Percentiles rank a stretch among this genome's conserved stretches.
phyloP scores from a whole-genome alignment of 2,113 vertebrate genomes.

The Odontesthes bonariensis region DNA sequence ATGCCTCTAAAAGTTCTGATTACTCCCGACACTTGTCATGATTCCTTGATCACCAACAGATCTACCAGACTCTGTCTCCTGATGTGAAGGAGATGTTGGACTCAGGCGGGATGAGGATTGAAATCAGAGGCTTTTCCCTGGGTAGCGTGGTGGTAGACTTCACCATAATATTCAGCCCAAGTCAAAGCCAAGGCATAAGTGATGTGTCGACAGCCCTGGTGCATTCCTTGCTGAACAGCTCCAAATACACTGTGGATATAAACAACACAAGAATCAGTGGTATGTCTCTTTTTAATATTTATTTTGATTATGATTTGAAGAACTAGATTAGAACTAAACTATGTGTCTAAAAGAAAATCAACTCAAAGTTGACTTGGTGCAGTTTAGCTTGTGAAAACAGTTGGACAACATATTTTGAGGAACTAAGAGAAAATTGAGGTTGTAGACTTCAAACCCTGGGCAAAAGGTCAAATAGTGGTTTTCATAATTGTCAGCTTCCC shows the following conservation, averaged over 20 bases:
- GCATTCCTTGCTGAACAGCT: constrained; percentile 77
- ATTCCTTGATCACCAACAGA: constrained; percentile 72
- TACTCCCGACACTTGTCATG: neutral
- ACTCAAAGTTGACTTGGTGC: too few relatives aligned
- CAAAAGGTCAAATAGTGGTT: neutral
- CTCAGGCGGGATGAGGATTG: constrained; percentile 74
- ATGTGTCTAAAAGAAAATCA: too few relatives aligned
- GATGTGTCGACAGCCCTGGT: constrained; percentile 72
- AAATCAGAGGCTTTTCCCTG: constrained; percentile 71
- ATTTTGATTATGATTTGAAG: neutral
- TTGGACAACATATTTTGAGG: neutral
- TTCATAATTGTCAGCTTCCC: neutral
- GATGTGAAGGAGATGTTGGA: constrained; percentile 75
- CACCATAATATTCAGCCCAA: constrained; percentile 71
- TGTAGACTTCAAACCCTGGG: neutral
- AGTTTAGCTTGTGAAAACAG: too few relatives aligned
- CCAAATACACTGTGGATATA: constrained; percentile 75
- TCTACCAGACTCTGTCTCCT: constrained; percentile 71
- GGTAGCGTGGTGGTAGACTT: constrained; percentile 87
- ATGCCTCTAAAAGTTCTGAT: neutral
- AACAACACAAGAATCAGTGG: constrained; percentile 75
- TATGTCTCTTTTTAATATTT: constrained; percentile 49
- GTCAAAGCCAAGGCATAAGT: constrained; percentile 52
- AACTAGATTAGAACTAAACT: neutral
- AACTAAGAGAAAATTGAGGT: neutral